A percentile compares a stretch with the other conserved stretches of the same genome.
Conservation (phyloP, 2,797 vertebrate species). For the Arctocebus calabarensis region DNA sequence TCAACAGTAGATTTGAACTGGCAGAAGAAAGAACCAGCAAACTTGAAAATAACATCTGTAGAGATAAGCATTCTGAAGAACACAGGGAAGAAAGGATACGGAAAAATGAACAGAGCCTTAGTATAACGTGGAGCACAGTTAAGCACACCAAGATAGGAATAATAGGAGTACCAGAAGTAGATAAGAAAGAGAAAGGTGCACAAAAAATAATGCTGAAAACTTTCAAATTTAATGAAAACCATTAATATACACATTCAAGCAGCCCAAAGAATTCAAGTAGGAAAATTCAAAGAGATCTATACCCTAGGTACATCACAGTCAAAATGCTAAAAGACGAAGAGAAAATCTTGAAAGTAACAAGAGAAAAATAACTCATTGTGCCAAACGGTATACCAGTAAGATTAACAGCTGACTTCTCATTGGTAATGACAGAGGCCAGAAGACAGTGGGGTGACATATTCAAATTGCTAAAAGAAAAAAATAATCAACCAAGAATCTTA, state of each 20-base stretch:
- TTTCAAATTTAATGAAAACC: neutral
- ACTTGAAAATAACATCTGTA: neutral
- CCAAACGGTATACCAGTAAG: neutral
- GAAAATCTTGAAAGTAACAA: neutral
- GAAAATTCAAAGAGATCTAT: neutral
- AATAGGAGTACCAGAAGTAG: neutral
- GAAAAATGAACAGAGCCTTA: neutral
- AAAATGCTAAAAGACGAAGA: constrained; percentile 25
- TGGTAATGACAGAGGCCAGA: neutral
- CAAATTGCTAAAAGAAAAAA: neutral
- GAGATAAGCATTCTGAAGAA: neutral
- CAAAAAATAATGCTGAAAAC: constrained; percentile 7
- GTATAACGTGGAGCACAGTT: neutral
- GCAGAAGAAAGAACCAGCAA: neutral
- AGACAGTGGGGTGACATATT: neutral
- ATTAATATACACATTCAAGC: neutral
- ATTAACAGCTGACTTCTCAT: neutral
- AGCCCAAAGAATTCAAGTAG: neutral
- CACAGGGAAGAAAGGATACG: neutral
- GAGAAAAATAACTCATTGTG: neutral
- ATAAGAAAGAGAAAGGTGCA: neutral
- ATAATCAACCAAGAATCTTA: neutral
- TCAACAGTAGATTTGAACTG: neutral
- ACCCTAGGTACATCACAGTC: neutral
- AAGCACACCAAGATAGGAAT: neutral